Conservation (phyloP, 2,797 vertebrate genomes). For the Coregonus suidteri region DNA sequence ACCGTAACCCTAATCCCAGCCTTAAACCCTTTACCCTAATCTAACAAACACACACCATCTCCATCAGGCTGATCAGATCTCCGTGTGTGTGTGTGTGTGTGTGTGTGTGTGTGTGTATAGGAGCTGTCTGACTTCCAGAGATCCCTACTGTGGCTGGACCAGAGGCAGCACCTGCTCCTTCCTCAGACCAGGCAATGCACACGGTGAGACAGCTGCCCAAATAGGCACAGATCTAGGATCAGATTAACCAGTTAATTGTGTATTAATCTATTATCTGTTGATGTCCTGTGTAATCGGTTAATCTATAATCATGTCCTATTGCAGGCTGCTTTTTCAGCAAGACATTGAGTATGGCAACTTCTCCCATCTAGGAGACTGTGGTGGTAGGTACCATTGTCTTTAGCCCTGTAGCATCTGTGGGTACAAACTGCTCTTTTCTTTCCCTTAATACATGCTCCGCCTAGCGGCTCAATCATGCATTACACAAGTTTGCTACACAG, state of each 20-base stretch:
- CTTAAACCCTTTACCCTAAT: too few relatives aligned
- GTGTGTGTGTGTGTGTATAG: constrained; percentile 70
- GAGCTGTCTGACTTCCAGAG: constrained; percentile 88
- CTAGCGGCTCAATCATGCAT: constrained; percentile 56
- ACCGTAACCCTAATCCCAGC: too few relatives aligned
- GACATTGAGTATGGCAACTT: constrained; percentile 88
- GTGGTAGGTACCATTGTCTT: constrained; percentile 78
- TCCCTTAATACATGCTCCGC: constrained; percentile 44
- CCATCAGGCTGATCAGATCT: too few relatives aligned
- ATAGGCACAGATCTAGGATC: too few relatives aligned
- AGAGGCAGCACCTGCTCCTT: constrained; percentile 89
- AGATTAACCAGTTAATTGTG: neutral
- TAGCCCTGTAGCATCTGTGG: neutral
- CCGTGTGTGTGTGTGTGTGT: too few relatives aligned
- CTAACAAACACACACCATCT: too few relatives aligned
- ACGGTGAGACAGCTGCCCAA: too few relatives aligned
- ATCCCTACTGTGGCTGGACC: constrained; percentile 96
- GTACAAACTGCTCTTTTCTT: constrained; percentile 19
- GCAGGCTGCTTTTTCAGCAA: constrained; percentile 88
- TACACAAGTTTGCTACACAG: constrained; percentile 28
- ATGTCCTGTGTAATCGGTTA: neutral
- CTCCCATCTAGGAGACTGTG: constrained; percentile 90
- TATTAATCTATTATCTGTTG: neutral
- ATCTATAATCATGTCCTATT: constrained; percentile 17
- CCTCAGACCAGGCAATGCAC: constrained; percentile 86